These are phyloP conservation scores for Pteropus alecto DNA, from an alignment of 2,113 vertebrate genomes.

Conservation along the genomic window DNA sequence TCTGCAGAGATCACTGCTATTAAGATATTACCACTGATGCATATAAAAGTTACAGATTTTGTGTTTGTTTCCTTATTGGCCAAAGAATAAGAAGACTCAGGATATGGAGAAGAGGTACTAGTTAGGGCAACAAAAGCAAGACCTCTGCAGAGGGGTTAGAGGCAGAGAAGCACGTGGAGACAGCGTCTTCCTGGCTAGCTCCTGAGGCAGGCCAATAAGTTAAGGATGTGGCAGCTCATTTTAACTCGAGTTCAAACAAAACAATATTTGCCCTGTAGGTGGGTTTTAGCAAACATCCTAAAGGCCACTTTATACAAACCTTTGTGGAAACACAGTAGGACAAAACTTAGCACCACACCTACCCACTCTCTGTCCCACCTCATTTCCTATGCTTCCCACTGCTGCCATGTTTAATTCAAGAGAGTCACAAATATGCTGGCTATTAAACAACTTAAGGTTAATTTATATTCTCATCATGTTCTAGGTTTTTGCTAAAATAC, in stretches of 20 bases:
- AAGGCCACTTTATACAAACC: slow-evolving; percentile 7
- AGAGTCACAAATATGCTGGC: background rate
- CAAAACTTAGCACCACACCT: background rate
- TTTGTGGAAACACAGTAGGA: slow-evolving; percentile 11
- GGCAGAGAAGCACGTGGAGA: background rate
- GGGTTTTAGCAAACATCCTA: slow-evolving; percentile 59
- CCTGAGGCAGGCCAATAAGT: background rate
- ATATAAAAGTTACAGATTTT: background rate
- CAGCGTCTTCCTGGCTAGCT: background rate
- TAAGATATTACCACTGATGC: background rate
- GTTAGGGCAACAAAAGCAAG: background rate
- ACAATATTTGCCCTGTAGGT: slow-evolving; percentile 26
- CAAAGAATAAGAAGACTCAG: background rate
- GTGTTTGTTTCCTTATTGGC: background rate
- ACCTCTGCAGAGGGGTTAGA: background rate
- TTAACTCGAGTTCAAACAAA: slow-evolving; percentile 45
- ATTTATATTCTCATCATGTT: slow-evolving; percentile 18
- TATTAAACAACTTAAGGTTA: slow-evolving; percentile 26
- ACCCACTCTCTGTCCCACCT: slow-evolving; percentile 16
- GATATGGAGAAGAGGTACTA: background rate
- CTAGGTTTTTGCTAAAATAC: background rate
- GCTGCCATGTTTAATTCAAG: slow-evolving; percentile 1
- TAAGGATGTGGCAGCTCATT: background rate
- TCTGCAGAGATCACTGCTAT: background rate
- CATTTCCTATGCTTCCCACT: slow-evolving; percentile 44